Evolutionary conservation across 2,888 invertebrate genomes (phyloP).

Genomic region (Eilema depressum): DNA sequence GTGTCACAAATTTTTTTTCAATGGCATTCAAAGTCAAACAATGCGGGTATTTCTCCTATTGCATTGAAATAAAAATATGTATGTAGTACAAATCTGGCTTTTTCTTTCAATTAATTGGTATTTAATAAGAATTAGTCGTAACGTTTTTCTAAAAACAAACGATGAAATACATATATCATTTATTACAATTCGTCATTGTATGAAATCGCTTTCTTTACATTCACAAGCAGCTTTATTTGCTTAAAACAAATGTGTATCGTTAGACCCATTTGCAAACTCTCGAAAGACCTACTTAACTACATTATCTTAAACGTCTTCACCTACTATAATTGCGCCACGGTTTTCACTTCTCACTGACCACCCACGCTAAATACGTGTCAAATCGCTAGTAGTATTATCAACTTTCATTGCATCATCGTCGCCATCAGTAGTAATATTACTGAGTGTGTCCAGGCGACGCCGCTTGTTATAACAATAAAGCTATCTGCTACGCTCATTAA

Average conservation of each 20-base stretch:
- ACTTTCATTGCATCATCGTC: constrained; percentile 82
- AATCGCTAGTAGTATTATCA: constrained; percentile 83
- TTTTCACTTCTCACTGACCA: constrained; percentile 73
- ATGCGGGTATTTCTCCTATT: neutral
- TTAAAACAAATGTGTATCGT: constrained; percentile 42
- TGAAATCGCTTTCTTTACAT: constrained; percentile 21
- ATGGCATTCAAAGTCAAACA: neutral
- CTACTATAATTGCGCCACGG: constrained; percentile 71
- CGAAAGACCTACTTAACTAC: constrained; percentile 65
- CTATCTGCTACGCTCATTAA: constrained; percentile 77
- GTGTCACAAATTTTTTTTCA: neutral
- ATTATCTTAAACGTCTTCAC: constrained; percentile 69
- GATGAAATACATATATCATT: neutral
- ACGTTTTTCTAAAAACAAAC: constrained; percentile 2
- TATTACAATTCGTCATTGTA: constrained; percentile 10
- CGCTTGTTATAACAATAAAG: constrained; percentile 75
- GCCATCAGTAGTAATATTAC: constrained; percentile 68
- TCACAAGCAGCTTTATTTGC: constrained; percentile 40
- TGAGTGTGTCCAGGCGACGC: constrained; percentile 71
- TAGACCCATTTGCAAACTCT: constrained; percentile 58
- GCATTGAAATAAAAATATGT: neutral
- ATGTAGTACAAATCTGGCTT: neutral
- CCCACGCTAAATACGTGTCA: constrained; percentile 83
- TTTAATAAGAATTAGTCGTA: neutral
- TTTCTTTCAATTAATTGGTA: constrained; percentile 2